Evolutionary conservation across 2,113 vertebrate genomes (phyloP), one percentile per base, ranked within the genome.

Genomic region (Condylura cristata): DNA sequence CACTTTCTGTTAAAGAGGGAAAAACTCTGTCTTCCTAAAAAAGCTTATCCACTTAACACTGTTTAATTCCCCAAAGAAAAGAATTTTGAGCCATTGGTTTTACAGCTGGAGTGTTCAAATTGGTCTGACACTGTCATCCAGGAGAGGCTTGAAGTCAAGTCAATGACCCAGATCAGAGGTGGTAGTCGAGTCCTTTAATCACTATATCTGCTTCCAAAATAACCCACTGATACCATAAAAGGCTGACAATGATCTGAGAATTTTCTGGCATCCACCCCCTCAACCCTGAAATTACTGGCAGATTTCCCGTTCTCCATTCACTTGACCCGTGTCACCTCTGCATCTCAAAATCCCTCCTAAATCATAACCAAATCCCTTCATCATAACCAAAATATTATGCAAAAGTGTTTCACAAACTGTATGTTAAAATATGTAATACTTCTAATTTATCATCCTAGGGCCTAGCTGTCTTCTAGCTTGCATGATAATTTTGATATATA

Each of bases 381-480:
- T 60, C 34, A 83, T 37, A 75, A 81, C 41, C 17, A 88, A 90
- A 96, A 92, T 72, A 76, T 51, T 66, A 82, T 63, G 39, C 22
- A 60, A 90, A 86, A 74, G 20, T 79, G 72, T 44, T 72, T 41
- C 39, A 12, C 63, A 63, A 80, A 71, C 17, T 71, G 37, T 63
- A 46, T 6, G 56, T 74, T 53, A 30, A 75, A 66, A 84, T 61
- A 71, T 44, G 26, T 30, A 95, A 34, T 63, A 61, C 63, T 56
- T 80, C 37, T 85, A 39, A 68, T 80, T 32, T 80, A 44, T 87
- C 48, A 14, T 74, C 3, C 30, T 44, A 60, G 14, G 46, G 37
- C 34, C 78, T 46, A 44, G 60, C 46, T 86, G 13, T 63, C 74
- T 90, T 76, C 70, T 39, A 66, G 12, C 65, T 72, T 60, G 37